Percentiles rank a stretch among this genome's conserved stretches.
phyloP scores from a whole-genome alignment of 2,113 vertebrate genomes.

The Brienomyrus longianalis region DNA sequence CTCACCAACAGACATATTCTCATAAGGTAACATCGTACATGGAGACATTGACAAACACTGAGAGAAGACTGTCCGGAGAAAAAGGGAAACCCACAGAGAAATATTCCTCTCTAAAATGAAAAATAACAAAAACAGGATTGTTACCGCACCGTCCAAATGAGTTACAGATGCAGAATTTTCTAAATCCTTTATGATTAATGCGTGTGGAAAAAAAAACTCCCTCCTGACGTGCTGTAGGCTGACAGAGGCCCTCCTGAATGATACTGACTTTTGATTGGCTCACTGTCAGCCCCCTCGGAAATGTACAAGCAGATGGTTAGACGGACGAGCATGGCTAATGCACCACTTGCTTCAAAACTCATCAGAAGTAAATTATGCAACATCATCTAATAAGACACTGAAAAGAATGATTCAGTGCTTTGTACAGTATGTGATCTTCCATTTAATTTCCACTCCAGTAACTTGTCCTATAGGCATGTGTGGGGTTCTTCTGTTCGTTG shows the following conservation, averaged over 20 bases:
- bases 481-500: not conserved
- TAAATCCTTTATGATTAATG: not conserved
- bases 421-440: not conserved
- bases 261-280: not conserved
- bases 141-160: not conserved
- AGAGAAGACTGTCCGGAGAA: not conserved
- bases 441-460: not conserved
- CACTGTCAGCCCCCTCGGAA: not conserved
- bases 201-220: not conserved
- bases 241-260: not conserved
- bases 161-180: not conserved
- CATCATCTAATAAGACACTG: not conserved
- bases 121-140: not conserved
- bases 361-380: not conserved
- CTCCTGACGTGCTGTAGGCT: not conserved
- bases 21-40: not conserved
- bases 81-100: not conserved
- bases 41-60: not conserved
- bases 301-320: not conserved
- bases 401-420: not conserved
- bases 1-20: not conserved
- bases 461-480: not conserved
- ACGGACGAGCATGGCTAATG: not conserved
- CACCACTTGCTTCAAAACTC: not conserved
- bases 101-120: not conserved